Percentiles rank a stretch among this genome's conserved stretches.
Evolutionary conservation across 2,113 vertebrate genomes (phyloP).

Genomic region (Cyprinodon tularosa): DNA sequence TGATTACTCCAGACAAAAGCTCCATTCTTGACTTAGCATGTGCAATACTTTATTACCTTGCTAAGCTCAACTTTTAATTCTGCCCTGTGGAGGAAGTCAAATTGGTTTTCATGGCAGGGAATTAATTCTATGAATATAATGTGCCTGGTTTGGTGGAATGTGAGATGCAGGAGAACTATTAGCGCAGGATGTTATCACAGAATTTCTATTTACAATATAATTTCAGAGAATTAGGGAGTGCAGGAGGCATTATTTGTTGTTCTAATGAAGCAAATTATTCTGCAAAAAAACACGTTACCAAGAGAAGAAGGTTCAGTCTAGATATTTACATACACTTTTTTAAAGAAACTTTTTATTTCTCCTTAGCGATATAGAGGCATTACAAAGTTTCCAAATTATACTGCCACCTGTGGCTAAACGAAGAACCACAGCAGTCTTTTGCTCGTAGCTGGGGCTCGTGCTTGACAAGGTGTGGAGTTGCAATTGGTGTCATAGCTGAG

Average conservation of each 20-base stretch:
- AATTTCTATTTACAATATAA: slow-evolving; percentile 59
- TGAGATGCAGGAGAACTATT: slow-evolving; percentile 36
- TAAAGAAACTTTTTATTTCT: background rate
- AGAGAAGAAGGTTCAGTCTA: slow-evolving; percentile 1
- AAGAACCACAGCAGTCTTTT: too few species aligned
- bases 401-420: too few species aligned
- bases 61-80: slow-evolving; percentile 69
- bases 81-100: slow-evolving; percentile 56
- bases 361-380: too few species aligned
- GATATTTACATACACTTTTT: background rate
- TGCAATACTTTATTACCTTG: slow-evolving; percentile 67
- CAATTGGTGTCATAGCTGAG: too few species aligned
- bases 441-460: too few species aligned
- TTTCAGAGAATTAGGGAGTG: slow-evolving; percentile 49
- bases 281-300: background rate
- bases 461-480: too few species aligned
- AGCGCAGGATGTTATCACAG: slow-evolving; percentile 39
- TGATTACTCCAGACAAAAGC: slow-evolving; percentile 73
- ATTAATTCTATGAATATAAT: slow-evolving; percentile 51
- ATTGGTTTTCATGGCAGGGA: slow-evolving; percentile 62
- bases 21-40: slow-evolving; percentile 59
- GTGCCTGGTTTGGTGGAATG: slow-evolving; percentile 52
- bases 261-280: slow-evolving; percentile 20
- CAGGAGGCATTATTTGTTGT: slow-evolving; percentile 33
- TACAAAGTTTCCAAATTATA: too few species aligned